Conservation (phyloP, 2,797 vertebrate species). For the Arnoldichthys spilopterus region DNA sequence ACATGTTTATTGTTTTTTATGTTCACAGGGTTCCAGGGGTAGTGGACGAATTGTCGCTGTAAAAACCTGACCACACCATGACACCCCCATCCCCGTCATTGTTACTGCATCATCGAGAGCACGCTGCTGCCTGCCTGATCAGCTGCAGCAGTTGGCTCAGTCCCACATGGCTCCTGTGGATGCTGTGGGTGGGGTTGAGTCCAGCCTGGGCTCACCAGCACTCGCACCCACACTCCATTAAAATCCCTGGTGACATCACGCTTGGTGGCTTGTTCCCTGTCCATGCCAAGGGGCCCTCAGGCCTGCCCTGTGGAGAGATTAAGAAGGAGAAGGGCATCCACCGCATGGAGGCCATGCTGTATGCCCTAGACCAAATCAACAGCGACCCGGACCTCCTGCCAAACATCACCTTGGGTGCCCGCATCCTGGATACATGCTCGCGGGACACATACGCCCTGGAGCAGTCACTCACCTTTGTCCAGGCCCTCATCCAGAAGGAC, state of each 20-base stretch:
- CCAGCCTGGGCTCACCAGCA: constrained; percentile 68
- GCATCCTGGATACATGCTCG: constrained; percentile 81
- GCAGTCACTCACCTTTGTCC: constrained; percentile 83
- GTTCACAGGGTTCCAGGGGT: constrained; percentile 48
- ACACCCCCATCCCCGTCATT: constrained; percentile 27
- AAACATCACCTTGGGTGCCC: constrained; percentile 85
- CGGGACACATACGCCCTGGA: constrained; percentile 81
- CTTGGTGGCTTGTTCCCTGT: constrained; percentile 89
- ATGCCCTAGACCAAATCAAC: constrained; percentile 89
- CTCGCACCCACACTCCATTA: constrained; percentile 83
- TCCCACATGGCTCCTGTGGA: constrained; percentile 53
- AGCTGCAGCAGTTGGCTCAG: constrained; percentile 17
- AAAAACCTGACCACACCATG: constrained; percentile 43
- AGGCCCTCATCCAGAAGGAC: constrained; percentile 85
- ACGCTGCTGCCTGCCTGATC: constrained; percentile 5
- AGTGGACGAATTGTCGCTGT: constrained; percentile 49
- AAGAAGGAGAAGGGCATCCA: constrained; percentile 92
- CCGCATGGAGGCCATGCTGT: constrained; percentile 91
- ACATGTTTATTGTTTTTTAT: background rate
- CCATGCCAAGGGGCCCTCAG: constrained; percentile 83
- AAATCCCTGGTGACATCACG: constrained; percentile 85
- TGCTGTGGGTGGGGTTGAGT: constrained; percentile 44
- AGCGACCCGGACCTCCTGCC: constrained; percentile 83
- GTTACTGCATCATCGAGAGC: constrained; percentile 9
- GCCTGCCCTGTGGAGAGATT: constrained; percentile 82